Conservation (phyloP, 2,113 vertebrate genomes). For the Seriola dumerili region DNA sequence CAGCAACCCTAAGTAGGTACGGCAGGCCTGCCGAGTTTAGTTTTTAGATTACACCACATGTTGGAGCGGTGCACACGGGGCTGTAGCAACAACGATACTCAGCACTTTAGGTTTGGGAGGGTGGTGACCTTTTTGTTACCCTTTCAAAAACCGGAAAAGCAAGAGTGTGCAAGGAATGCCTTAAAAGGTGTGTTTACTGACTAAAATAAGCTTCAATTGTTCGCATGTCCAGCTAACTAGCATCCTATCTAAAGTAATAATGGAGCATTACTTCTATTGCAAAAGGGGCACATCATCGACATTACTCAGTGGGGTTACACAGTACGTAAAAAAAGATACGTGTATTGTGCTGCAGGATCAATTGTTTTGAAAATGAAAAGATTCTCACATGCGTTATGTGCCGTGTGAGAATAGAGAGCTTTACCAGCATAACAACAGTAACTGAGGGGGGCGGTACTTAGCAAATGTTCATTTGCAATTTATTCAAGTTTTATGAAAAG, state of each 20-base stretch:
- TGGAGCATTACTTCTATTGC: neutral
- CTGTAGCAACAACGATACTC: neutral
- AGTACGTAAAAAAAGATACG: neutral
- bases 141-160: neutral
- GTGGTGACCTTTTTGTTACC: neutral
- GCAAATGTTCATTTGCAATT: neutral
- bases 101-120: neutral
- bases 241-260: neutral
- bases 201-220: neutral
- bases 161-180: neutral
- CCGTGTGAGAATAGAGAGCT: neutral
- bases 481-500: neutral
- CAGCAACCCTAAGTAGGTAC: neutral
- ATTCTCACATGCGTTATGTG: neutral
- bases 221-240: neutral
- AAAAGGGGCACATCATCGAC: neutral
- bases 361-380: neutral
- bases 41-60: conserved; percentile 11
- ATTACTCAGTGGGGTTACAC: neutral
- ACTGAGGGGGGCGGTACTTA: neutral
- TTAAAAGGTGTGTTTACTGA: neutral
- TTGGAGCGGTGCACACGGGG: neutral
- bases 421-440: neutral
- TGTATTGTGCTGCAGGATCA: neutral
- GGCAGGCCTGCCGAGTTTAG: neutral